Base-by-base conservation (phyloP, 2,113 vertebrate genomes). In the Morone saxatilis region DNA sequence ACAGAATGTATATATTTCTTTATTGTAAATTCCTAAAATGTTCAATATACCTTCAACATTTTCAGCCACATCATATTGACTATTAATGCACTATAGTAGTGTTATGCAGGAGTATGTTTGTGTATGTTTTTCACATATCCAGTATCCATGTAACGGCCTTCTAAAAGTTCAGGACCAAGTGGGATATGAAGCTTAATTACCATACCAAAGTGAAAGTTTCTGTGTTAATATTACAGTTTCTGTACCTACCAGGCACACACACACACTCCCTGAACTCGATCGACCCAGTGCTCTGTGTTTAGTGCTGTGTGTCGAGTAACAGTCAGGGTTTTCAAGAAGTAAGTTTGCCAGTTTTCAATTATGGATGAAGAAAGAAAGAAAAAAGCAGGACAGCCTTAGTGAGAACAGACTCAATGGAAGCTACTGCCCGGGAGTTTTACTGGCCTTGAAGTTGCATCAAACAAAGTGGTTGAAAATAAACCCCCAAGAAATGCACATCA, bases 281-380 rank as follows among this genome's bases (percentile, higher is more conserved):
- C 0, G 9, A 50, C 66, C 41, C 43, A 6, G 48, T 14, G 57
- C 72, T 79, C 69, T 71, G 65, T 77, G 76, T 76, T 84, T 22
- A 73, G 76, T 70, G 76, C 63, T 75, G 67, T 71, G 73, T 70
- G 67, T 65, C 1, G n/a, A 82, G 73, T 69, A 71, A 56, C 1
- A 36, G 67, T 80, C 76, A 57, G 76, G 70, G 81, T 74, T 88
- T 91, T 87, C 51, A 73, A 63, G 25, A 86, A 80, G 71, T 63
- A 83, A 77, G 19, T 84, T 88, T 87, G 48, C 75, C 54, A 48
- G 68, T 63, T 81, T 86, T 92, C 71, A 87, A 92, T 90, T 72
- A 91, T 91, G 72, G 41, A 91, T 87, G 80, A 92, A 43, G 43
- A 80, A 69, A 59, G 57, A 59, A 65, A 71, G 62, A 16, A 67